A percentile compares a stretch with the other conserved stretches of the same genome.
phyloP scores from a whole-genome alignment of 2,113 vertebrate genomes.

The Nothoprocta pentlandii region DNA sequence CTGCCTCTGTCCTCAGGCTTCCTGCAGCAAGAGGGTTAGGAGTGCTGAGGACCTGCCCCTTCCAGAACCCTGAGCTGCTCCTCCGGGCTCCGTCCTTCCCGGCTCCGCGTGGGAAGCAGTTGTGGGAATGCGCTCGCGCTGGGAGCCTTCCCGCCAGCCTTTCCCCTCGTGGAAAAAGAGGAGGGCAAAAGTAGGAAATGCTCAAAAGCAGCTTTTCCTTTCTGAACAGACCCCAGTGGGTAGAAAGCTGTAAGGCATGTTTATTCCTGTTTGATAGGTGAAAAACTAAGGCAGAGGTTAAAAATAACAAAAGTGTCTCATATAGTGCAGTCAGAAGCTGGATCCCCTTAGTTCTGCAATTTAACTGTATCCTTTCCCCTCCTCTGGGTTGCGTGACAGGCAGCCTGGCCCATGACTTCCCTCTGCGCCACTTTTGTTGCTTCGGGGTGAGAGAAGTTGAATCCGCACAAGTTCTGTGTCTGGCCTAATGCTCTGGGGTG shows the following conservation, averaged over 20 bases:
- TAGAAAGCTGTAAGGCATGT: constrained; percentile 49
- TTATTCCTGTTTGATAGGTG: neutral
- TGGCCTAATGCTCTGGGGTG: neutral
- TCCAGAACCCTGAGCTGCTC: neutral
- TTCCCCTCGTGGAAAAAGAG: neutral
- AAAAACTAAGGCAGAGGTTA: neutral
- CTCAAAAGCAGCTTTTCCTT: constrained; percentile 25
- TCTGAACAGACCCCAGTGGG: constrained; percentile 19
- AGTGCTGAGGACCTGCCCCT: neutral
- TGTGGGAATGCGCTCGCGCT: neutral
- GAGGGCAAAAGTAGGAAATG: constrained; percentile 31
- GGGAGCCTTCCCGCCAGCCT: neutral
- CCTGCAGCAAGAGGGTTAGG: neutral
- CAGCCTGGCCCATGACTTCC: neutral
- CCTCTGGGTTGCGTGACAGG: neutral
- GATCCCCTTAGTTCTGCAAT: neutral
- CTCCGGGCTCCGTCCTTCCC: fast-evolving
- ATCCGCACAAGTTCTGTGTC: too few species aligned
- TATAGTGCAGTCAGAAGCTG: neutral
- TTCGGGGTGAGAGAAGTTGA: neutral
- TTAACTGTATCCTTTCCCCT: neutral
- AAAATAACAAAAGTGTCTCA: neutral
- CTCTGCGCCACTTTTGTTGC: neutral
- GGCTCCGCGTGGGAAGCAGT: neutral
- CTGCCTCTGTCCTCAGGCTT: neutral